Evolutionary conservation across 1,140 invertebrate species (phyloP).

Genomic region (Rhizoglyphus robini): DNA sequence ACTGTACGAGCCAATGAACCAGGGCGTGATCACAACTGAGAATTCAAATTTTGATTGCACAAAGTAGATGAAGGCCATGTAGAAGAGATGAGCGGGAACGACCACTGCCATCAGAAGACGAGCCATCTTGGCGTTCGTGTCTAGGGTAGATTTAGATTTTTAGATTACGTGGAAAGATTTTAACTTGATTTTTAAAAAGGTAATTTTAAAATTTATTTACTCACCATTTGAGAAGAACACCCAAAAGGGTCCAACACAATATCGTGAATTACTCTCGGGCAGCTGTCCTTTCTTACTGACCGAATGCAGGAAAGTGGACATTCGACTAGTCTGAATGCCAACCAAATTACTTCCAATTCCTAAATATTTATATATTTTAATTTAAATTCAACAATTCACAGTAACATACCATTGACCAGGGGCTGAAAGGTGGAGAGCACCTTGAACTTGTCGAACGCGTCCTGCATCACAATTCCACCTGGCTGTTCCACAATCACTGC

Average conservation of each 20-base stretch:
- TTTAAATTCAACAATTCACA: background rate
- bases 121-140: slow-evolving; percentile 34
- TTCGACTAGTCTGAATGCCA: slow-evolving; percentile 43
- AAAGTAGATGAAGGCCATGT: slow-evolving; percentile 40
- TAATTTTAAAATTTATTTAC: background rate
- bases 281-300: slow-evolving; percentile 28
- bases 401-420: slow-evolving; percentile 29
- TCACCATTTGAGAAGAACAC: slow-evolving; percentile 28
- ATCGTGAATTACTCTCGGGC: slow-evolving; percentile 27
- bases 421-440: slow-evolving; percentile 38
- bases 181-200: no score
- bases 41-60: slow-evolving; percentile 34
- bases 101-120: slow-evolving; percentile 48
- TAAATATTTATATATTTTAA: background rate
- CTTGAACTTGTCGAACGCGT: slow-evolving; percentile 30
- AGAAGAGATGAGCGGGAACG: slow-evolving; percentile 45
- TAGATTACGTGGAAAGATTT: no score
- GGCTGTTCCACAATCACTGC: slow-evolving; percentile 20
- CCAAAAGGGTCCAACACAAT: slow-evolving; percentile 26
- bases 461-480: slow-evolving; percentile 30
- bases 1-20: slow-evolving; percentile 38
- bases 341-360: slow-evolving; percentile 30
- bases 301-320: slow-evolving; percentile 32
- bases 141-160: no score
- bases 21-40: slow-evolving; percentile 32